These are phyloP conservation scores for Paratrypauchen microcephalus DNA, from an alignment of 2,797 vertebrate species.

Conservation along the genomic window DNA sequence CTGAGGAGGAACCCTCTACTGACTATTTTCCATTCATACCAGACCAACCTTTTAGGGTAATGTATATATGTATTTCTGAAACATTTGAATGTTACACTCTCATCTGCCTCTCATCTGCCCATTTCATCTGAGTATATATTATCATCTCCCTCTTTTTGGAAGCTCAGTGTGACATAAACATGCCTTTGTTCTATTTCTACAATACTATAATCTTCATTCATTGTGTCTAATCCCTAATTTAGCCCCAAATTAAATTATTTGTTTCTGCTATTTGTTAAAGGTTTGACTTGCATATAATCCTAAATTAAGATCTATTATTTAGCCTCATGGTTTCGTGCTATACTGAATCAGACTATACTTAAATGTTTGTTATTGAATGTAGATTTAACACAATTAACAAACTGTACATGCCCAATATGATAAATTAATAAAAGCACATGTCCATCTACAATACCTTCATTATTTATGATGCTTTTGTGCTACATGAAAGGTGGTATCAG, in stretches of 20 bases:
- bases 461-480: constrained; percentile 9
- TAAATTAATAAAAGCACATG: neutral
- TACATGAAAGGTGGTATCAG: constrained; percentile 27
- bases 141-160: neutral
- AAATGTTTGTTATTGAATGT: too few species aligned
- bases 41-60: constrained; percentile 97
- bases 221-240: neutral
- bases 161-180: neutral
- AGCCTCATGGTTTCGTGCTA: neutral
- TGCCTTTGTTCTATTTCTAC: neutral
- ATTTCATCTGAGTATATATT: neutral
- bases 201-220: neutral
- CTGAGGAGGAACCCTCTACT: constrained; percentile 87
- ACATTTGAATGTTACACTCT: neutral
- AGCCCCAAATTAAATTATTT: neutral
- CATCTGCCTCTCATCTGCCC: neutral
- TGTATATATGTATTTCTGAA: neutral
- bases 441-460: neutral
- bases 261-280: neutral
- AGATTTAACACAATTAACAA: too few species aligned
- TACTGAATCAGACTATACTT: neutral
- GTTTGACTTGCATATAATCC: too few species aligned
- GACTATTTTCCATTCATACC: constrained; percentile 97
- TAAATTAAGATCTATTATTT: neutral
- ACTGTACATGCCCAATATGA: too few species aligned